These are phyloP conservation scores for Noctua janthe DNA, from an alignment of 2,888 invertebrate genomes.

Conservation along the genomic window DNA sequence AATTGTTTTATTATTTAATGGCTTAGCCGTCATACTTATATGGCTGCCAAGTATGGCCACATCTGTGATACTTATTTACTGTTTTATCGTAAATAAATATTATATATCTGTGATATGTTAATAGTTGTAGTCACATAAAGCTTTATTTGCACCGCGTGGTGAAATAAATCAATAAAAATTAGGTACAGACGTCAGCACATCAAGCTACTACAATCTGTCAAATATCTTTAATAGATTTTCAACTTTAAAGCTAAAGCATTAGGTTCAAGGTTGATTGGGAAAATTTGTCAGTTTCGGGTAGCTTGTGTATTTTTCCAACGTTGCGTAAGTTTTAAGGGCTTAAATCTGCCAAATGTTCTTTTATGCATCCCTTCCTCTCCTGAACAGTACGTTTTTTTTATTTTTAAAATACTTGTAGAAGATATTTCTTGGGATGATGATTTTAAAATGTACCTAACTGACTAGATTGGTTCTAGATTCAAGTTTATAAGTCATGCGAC, in stretches of 20 bases:
- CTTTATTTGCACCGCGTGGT: too few species aligned
- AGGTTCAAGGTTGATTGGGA: too few species aligned
- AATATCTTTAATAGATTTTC: too few species aligned
- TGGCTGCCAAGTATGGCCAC: not conserved
- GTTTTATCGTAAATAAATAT: not conserved
- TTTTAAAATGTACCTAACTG: not conserved
- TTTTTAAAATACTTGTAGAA: not conserved
- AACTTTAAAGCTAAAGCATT: too few species aligned
- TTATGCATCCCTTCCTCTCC: not conserved
- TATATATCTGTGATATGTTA: not conserved
- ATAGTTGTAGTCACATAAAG: not conserved
- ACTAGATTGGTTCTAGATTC: too few species aligned
- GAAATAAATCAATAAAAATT: not conserved
- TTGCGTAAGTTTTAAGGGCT: not conserved
- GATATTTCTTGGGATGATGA: not conserved
- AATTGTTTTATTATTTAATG: conserved; percentile 17
- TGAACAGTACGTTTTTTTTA: not conserved
- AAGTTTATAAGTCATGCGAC: too few species aligned
- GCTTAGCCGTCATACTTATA: not conserved
- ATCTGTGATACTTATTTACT: not conserved
- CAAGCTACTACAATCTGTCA: too few species aligned
- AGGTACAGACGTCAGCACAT: too few species aligned
- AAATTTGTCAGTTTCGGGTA: too few species aligned
- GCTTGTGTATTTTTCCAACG: not conserved
- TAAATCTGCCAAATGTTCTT: not conserved